Base-by-base conservation (phyloP, 1,140 invertebrate genomes). In the Lordiphosa collinella region DNA sequence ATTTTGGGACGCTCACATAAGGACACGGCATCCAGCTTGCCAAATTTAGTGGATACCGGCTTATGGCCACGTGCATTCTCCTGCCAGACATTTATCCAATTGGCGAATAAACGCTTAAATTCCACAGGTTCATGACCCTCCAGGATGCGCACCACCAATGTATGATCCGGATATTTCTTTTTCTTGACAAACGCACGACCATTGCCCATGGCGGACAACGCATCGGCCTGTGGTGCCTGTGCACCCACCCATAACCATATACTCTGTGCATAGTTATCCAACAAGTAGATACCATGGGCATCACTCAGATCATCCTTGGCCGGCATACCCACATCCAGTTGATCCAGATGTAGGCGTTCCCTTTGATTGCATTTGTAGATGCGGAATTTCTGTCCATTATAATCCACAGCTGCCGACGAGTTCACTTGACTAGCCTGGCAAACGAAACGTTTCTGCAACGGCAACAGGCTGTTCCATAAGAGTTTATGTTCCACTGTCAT, bases 221-320 rank as follows among this genome's bases (percentile, higher is more conserved):
- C 63, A 93, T 91, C 89, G 94, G 95, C 65, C 92, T 93, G 31
- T 90, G 90, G 41, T 90, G 92, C 92, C 64, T 92, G 90, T 85
- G 92, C 92, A 0, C 97, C 97, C 5, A 97, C 94, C 97, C 97
- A 99, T 1, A 96, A 94, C 96, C 97, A 98, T 53, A 98, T 93
- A 1, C 96, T 96, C 1, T 94, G 93, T 6, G 90, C 90, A n/a
- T 94, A 94, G 70, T 95, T 95, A 87, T 98, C 96, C 25, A 98
- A 90, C 52, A 98, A 93, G 89, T 94, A 98, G 0, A 95, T 94
- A 2, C 85, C 71, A 46, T 67, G 68, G 1, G 74, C 86, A 67
- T 89, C 93, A 60, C 92, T 91, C 25, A 99, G 91, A 90, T 98
- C 96, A 9, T 91, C 90, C 71, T 96, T 94, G 12, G 91, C 91